Evolutionary conservation across 2,888 invertebrate species (phyloP), one percentile per base, ranked within the genome.

Genomic region (Orthosia incerta): DNA sequence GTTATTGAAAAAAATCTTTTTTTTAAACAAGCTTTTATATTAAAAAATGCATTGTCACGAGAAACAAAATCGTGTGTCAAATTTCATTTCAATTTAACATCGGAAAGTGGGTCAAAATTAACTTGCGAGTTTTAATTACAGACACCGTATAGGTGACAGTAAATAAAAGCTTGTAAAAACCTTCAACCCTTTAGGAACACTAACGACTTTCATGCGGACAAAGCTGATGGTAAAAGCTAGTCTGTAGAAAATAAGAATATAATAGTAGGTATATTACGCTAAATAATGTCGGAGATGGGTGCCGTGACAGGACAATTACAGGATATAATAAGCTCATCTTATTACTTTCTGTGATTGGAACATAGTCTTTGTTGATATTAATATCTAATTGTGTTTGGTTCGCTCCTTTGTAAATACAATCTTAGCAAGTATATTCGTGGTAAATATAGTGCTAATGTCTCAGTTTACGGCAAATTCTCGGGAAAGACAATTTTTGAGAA

Each of bases 271-370:
- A 65, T 66, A 20, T 65, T 31, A 69, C 45, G 18, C 50, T 57
- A 51, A 67, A 68, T 59, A 64, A 67, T 66, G 66, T 71, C 20
- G 45, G 18, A 48, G 70, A 51, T 12, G 31, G 20, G 20, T 59
- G 55, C 50, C 62, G 63, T 71, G 71, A 63, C 75, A 31, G 23
- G 59, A 74, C 75, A 83, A 84, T 65, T 48, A 64, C 57, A 67
- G 51, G 16, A 67, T 55, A 60, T 60, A 76, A 76, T 72, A 55
- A 83, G 56, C 71, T 51, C 61, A 51, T 45, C 50, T 73, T 76
- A 71, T 79, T 82, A 57, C 46, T 68, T 72, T 71, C 39, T 61
- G 26, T 71, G 59, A 80, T 74, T 74, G 57, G 23, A 56, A 55
- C 12, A 55, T 15, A 46, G 55, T 46, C 15, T 55, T 63, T 50